phyloP scores from a whole-genome alignment of 2,113 vertebrate genomes.

The Pomatorhinus ruficollis region DNA sequence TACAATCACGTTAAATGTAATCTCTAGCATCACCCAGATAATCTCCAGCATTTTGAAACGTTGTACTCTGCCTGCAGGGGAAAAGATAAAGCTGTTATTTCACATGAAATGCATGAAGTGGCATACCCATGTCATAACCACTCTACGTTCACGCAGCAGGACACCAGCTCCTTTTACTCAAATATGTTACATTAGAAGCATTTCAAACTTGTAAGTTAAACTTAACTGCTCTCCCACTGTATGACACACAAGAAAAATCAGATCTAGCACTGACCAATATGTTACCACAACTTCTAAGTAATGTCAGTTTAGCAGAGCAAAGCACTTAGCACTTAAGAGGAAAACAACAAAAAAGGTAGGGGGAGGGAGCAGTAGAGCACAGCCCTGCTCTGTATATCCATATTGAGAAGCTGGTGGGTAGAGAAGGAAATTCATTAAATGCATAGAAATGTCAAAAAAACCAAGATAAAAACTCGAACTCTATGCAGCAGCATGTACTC shows the following conservation, averaged over 20 bases:
- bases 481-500: not conserved
- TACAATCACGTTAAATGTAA: slow-evolving; percentile 45
- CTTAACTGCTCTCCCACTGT: not conserved
- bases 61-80: slow-evolving; percentile 40
- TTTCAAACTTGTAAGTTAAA: not conserved
- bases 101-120: not conserved
- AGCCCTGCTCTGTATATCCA: not conserved
- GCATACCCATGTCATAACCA: not conserved
- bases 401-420: not conserved
- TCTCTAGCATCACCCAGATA: slow-evolving; percentile 49
- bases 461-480: not conserved
- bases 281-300: not conserved
- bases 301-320: not conserved
- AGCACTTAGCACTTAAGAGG: not conserved
- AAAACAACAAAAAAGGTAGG: not conserved
- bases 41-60: slow-evolving; percentile 67
- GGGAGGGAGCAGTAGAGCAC: not conserved
- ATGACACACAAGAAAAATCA: not conserved
- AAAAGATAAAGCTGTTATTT: slow-evolving; percentile 42
- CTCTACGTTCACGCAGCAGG: not conserved
- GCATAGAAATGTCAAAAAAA: not conserved
- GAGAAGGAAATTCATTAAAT: not conserved
- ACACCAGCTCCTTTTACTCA: not conserved
- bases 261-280: not conserved
- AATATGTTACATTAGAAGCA: not conserved